Conservation (phyloP, 2,113 vertebrate genomes). For the Pristiophorus japonicus region DNA sequence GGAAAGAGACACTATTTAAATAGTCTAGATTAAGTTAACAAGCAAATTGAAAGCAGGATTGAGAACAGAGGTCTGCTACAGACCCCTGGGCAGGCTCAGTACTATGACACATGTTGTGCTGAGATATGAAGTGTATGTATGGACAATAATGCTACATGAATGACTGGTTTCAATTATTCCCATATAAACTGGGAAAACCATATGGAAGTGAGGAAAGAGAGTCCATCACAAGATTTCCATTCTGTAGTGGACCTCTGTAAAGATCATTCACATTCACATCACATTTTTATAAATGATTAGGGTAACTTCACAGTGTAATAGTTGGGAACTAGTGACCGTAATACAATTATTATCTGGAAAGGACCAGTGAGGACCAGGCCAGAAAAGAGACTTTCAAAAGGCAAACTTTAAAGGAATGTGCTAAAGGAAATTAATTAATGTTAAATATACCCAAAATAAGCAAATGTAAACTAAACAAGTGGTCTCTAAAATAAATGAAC, state of each 20-base stretch:
- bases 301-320: neutral
- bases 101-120: neutral
- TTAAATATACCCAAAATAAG: neutral
- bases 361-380: neutral
- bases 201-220: neutral
- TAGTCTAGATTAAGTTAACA: neutral
- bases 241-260: neutral
- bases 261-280: neutral
- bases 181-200: neutral
- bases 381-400: neutral
- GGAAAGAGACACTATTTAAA: neutral
- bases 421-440: neutral
- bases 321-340: neutral
- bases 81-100: neutral
- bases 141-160: neutral
- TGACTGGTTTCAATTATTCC: neutral
- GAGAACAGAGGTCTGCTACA: neutral
- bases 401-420: neutral
- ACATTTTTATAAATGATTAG: neutral
- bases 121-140: neutral
- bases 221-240: neutral
- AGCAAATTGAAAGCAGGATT: conserved; percentile 18
- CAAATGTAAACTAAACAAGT: neutral
- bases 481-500: no score
- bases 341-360: neutral